Conservation (phyloP, 2,113 vertebrate species). For the Macquaria ambigua region DNA sequence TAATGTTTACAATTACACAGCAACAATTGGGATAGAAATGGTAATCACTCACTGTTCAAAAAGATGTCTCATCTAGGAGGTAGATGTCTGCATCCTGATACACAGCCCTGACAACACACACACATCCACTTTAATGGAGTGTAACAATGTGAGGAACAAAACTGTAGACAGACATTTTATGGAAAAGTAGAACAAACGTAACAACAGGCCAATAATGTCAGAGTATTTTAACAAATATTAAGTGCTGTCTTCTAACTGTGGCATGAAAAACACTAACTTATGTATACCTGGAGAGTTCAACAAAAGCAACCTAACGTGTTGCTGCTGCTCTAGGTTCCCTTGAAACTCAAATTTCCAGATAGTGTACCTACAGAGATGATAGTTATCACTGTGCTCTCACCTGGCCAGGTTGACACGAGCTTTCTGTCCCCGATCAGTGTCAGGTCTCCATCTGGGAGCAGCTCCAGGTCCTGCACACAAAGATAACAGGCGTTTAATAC, state of each 20-base stretch:
- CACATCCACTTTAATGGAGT: not conserved
- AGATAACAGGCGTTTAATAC: not conserved
- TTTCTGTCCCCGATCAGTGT: constrained; percentile 96
- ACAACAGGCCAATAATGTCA: not conserved
- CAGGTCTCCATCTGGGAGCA: constrained; percentile 90
- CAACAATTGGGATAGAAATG: no score
- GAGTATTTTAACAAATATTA: not conserved
- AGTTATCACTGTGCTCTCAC: constrained; percentile 60
- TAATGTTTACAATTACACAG: no score
- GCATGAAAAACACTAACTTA: not conserved
- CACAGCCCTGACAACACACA: constrained; percentile 86
- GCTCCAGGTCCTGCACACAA: constrained; percentile 89
- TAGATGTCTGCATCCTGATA: constrained; percentile 97
- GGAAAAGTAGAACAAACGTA: not conserved
- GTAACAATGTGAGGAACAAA: no score
- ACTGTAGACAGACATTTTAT: not conserved
- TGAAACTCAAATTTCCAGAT: not conserved
- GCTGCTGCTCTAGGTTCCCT: not conserved
- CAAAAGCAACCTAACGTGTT: not conserved
- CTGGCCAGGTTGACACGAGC: constrained; percentile 95
- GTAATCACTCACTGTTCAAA: constrained; percentile 92
- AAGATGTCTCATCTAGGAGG: constrained; percentile 93
- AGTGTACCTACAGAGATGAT: not conserved
- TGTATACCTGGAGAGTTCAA: no score
- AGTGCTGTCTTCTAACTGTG: not conserved